phyloP scores from a whole-genome alignment of 2,113 vertebrate species.

The Elgaria multicarinata region DNA sequence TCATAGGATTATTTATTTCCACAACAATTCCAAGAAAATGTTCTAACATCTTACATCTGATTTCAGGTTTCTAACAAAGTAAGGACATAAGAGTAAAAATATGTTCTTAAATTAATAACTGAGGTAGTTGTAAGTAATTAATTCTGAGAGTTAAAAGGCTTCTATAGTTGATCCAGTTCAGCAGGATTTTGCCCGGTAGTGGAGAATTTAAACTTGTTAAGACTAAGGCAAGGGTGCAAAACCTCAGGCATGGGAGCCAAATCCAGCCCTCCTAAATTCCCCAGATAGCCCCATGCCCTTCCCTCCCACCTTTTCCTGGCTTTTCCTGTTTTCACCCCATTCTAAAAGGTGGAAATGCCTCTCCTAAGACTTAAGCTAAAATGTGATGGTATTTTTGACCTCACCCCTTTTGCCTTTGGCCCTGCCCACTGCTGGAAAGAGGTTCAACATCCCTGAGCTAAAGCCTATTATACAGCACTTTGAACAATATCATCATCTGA shows the following conservation, averaged over 20 bases:
- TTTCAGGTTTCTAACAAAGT: not conserved
- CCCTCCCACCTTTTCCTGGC: too few relatives aligned
- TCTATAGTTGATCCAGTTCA: not conserved
- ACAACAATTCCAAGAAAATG: not conserved
- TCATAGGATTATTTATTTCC: not conserved
- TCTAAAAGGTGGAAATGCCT: too few relatives aligned
- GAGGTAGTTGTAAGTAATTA: not conserved
- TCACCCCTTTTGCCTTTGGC: too few relatives aligned
- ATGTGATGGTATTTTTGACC: too few relatives aligned
- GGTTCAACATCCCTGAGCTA: not conserved
- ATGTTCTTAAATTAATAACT: not conserved
- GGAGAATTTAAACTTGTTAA: not conserved
- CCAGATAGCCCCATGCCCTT: too few relatives aligned
- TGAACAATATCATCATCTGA: not conserved
- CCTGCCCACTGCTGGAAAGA: too few relatives aligned
- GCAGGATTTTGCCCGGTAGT: rapidly evolving
- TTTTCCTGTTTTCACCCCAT: too few relatives aligned
- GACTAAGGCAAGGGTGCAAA: too few relatives aligned
- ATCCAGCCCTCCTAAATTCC: too few relatives aligned
- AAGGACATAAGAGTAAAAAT: not conserved
- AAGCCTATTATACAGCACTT: not conserved
- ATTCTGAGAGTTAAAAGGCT: not conserved
- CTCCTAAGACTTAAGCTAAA: too few relatives aligned
- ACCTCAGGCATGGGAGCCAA: too few relatives aligned
- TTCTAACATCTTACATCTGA: not conserved